Percentiles rank a stretch among this genome's conserved stretches.
Evolutionary conservation across 37 sponge, comb jelly and placozoan species (phyloP).

Genomic region (Cladorhizidae sp.): DNA sequence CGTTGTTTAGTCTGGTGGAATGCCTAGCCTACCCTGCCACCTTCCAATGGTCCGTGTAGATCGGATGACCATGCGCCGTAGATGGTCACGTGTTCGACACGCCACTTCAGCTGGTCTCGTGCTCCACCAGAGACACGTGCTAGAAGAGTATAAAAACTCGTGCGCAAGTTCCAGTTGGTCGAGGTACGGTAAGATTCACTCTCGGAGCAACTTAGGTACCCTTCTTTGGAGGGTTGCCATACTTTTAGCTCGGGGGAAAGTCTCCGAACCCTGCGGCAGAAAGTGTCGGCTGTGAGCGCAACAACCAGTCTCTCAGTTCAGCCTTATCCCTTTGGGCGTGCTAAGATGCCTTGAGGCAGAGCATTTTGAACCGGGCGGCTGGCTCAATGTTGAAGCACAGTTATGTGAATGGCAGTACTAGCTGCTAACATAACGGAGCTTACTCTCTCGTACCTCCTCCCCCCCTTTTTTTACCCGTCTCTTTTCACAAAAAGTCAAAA

Average conservation of each 20-base stretch:
- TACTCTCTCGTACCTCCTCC: conserved; percentile 77
- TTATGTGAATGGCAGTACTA: conserved; percentile 76
- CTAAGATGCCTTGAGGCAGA: conserved; percentile 78
- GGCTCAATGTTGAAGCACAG: conserved; percentile 80
- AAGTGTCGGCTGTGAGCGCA: conserved; percentile 75
- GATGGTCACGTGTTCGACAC: too few species aligned
- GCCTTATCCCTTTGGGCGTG: conserved; percentile 17
- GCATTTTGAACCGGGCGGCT: conserved; percentile 33
- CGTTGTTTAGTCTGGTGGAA: too few species aligned
- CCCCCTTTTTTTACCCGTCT: conserved; percentile 26
- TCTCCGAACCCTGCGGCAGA: conserved; percentile 90
- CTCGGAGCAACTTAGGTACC: conserved; percentile 64
- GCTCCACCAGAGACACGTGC: too few species aligned
- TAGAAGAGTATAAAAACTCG: too few species aligned
- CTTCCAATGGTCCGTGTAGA: too few species aligned
- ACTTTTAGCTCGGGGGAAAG: conserved; percentile 81
- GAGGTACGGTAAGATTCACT: conserved; percentile 73
- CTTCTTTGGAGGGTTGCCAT: not conserved
- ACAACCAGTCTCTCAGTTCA: conserved; percentile 21
- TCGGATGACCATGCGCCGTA: too few species aligned
- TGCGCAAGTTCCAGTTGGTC: too few species aligned
- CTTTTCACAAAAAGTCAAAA: too few species aligned
- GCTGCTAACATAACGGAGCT: conserved; percentile 91
- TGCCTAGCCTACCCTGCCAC: too few species aligned
- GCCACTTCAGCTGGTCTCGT: too few species aligned